These are phyloP conservation scores for Mionectes olivaceus DNA, from an alignment of 2,797 vertebrate species.

Conservation along the genomic window DNA sequence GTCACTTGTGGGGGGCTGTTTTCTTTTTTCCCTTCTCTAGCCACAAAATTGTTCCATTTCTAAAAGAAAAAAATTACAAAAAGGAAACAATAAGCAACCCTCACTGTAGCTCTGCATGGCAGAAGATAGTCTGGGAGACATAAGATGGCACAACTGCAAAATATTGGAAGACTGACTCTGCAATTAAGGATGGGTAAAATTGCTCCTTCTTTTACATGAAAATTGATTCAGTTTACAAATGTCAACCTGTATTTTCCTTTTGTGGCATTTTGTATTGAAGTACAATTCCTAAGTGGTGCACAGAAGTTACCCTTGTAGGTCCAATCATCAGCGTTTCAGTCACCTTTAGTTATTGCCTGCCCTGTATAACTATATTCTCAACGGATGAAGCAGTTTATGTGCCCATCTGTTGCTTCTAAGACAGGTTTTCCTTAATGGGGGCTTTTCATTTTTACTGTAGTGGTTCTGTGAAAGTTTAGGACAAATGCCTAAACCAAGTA, in stretches of 20 bases:
- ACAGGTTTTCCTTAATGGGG: neutral
- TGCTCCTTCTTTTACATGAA: neutral
- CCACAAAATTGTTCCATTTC: neutral
- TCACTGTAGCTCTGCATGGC: neutral
- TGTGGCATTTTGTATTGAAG: neutral
- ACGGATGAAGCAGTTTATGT: neutral
- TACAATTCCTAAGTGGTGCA: neutral
- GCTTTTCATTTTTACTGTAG: neutral
- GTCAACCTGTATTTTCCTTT: neutral
- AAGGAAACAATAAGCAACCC: neutral
- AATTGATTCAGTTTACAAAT: constrained; percentile 26
- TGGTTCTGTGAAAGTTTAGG: neutral
- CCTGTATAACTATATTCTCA: neutral
- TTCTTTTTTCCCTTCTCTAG: neutral
- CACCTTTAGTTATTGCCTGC: neutral
- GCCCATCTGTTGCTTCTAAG: neutral
- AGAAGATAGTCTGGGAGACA: neutral
- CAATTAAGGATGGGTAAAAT: neutral
- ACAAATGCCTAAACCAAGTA: neutral
- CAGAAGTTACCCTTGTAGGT: neutral
- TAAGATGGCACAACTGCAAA: neutral
- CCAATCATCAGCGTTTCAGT: neutral
- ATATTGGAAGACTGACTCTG: neutral
- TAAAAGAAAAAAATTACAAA: neutral
- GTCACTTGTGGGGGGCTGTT: neutral